phyloP scores from a whole-genome alignment of 1,140 invertebrate species.

The Sweltsa coloradensis region DNA sequence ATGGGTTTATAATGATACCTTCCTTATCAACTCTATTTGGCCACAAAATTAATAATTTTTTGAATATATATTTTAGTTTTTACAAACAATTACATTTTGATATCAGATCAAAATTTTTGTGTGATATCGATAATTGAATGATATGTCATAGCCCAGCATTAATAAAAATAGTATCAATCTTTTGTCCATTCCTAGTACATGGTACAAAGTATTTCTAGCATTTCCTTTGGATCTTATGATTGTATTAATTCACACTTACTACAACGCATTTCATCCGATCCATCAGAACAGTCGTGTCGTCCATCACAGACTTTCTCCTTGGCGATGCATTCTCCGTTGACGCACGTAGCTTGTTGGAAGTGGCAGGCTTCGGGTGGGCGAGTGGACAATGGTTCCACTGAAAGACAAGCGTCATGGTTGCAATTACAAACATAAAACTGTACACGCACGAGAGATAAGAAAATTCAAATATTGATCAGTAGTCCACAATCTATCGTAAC shows the following conservation, averaged over 20 bases:
- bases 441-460: no score
- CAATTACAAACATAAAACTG: no score
- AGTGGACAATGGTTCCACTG: constrained; percentile 19
- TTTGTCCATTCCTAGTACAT: neutral
- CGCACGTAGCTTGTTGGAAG: constrained; percentile 75
- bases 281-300: constrained; percentile 66
- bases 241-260: constrained; percentile 40
- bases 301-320: constrained; percentile 73
- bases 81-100: neutral
- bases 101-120: no score
- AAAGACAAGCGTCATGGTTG: neutral
- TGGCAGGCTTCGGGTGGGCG: constrained; percentile 39
- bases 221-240: neutral
- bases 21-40: no score
- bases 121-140: no score
- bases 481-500: no score
- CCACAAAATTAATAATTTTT: no score
- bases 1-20: no score
- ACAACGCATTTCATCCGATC: constrained; percentile 81
- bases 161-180: no score
- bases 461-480: no score
- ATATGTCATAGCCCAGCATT: no score
- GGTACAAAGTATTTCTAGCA: neutral
- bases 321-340: constrained; percentile 81
- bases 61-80: no score